Percentiles rank a stretch among this genome's conserved stretches.
phyloP scores from a whole-genome alignment of 2,888 invertebrate genomes.

The Penaeus monodon region DNA sequence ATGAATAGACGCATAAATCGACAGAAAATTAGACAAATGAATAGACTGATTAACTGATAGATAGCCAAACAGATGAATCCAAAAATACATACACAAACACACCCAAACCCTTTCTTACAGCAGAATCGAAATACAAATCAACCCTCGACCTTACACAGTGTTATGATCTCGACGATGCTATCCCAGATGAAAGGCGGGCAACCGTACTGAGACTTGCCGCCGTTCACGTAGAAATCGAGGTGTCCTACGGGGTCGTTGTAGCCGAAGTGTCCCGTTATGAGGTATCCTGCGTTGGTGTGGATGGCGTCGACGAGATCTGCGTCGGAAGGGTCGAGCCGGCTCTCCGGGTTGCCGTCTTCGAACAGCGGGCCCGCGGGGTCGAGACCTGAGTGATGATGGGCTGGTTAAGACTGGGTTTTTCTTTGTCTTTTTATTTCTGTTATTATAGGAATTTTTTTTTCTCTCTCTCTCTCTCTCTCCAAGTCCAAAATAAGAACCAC shows the following conservation, averaged over 20 bases:
- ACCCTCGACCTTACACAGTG: neutral
- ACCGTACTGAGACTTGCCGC: conserved; percentile 40
- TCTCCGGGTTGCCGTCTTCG: conserved; percentile 73
- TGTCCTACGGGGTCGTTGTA: conserved; percentile 33
- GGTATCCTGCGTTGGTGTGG: conserved; percentile 72
- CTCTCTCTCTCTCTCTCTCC: conserved; percentile 3
- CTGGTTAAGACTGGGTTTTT: no score
- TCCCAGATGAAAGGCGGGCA: conserved; percentile 26
- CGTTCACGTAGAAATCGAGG: conserved; percentile 56
- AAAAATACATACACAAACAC: no score
- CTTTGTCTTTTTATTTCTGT: neutral
- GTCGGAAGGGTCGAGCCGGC: conserved; percentile 74
- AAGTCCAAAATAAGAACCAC: no score
- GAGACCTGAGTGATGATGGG: conserved; percentile 69
- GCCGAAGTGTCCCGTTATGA: conserved; percentile 42
- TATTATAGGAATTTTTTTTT: neutral
- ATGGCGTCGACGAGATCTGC: conserved; percentile 79
- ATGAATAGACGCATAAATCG: no score
- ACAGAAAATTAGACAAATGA: no score
- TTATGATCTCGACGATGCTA: neutral
- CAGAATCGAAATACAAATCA: no score
- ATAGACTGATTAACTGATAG: no score
- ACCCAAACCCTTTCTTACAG: no score
- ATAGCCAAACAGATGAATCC: no score
- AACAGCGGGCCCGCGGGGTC: conserved; percentile 78